Evolutionary conservation across 2,113 vertebrate genomes (phyloP).

Genomic region (Onychostruthus taczanowskii): DNA sequence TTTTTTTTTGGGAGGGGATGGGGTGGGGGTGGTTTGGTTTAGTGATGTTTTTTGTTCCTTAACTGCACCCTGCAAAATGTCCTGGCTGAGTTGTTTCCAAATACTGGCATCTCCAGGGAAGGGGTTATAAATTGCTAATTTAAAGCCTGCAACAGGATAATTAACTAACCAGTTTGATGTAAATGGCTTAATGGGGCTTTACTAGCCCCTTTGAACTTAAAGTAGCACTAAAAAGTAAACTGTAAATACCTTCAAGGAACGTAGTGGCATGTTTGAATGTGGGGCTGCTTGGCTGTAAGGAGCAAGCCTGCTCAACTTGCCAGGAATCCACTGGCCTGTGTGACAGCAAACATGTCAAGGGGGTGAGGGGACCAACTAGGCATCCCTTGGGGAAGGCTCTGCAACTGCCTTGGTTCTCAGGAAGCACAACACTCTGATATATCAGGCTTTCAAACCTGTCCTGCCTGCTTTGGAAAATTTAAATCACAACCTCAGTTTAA

Average conservation of each 20-base stretch:
- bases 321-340: neutral
- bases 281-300: neutral
- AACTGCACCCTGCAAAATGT: conserved; percentile 33
- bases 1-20: too few relatives aligned
- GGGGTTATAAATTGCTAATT: conserved; percentile 63
- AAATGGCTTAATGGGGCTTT: conserved; percentile 65
- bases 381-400: neutral
- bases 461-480: conserved; percentile 51
- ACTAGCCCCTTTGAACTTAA: conserved; percentile 59
- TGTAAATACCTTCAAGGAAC: conserved; percentile 64
- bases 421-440: neutral
- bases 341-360: neutral
- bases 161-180: conserved; percentile 67
- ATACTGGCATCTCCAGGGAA: conserved; percentile 52
- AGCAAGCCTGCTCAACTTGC: conserved; percentile 22
- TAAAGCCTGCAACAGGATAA: conserved; percentile 59
- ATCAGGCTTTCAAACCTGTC: conserved; percentile 48
- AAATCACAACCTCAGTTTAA: conserved; percentile 40
- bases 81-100: conserved; percentile 30
- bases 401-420: neutral
- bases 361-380: neutral
- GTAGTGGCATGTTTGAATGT: conserved; percentile 27
- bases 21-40: neutral
- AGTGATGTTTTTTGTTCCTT: neutral
- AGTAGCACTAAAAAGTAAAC: conserved; percentile 66